A percentile compares a stretch with the other conserved stretches of the same genome.
Evolutionary conservation across 2,888 invertebrate species (phyloP).

Genomic region (Sisyra nigra): DNA sequence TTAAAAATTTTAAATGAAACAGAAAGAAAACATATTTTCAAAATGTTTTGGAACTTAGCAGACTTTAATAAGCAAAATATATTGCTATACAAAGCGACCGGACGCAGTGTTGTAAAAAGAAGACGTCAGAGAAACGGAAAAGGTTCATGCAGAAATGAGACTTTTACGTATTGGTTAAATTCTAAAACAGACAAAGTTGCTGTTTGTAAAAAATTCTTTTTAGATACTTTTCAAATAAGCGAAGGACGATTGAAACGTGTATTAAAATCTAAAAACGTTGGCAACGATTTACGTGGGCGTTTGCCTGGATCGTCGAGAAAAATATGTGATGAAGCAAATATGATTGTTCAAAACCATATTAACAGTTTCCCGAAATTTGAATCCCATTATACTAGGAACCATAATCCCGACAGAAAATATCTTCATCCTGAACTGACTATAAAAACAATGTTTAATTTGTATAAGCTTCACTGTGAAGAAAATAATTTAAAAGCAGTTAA

Average conservation of each 20-base stretch:
- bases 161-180: conserved; percentile 13
- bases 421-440: conserved; percentile 15
- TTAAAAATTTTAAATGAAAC: background rate
- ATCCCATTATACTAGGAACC: conserved; percentile 15
- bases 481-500: conserved; percentile 13
- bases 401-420: conserved; percentile 15
- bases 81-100: conserved; percentile 11
- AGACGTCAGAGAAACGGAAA: conserved; percentile 13
- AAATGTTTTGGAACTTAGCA: conserved; percentile 13
- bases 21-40: background rate
- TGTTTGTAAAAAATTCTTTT: conserved; percentile 12
- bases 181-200: conserved; percentile 11
- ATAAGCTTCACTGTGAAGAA: conserved; percentile 13
- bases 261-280: conserved; percentile 11
- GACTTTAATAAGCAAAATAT: conserved; percentile 15
- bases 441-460: conserved; percentile 15
- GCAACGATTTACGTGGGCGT: conserved; percentile 14
- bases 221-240: conserved; percentile 12
- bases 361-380: conserved; percentile 14
- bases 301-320: conserved; percentile 13
- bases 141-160: conserved; percentile 12
- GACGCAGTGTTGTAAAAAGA: conserved; percentile 12
- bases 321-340: background rate
- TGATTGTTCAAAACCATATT: conserved; percentile 12
- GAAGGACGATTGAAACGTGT: conserved; percentile 12